These are phyloP conservation scores for Mya arenaria DNA, from an alignment of 1,140 invertebrate species.

Conservation along the genomic window DNA sequence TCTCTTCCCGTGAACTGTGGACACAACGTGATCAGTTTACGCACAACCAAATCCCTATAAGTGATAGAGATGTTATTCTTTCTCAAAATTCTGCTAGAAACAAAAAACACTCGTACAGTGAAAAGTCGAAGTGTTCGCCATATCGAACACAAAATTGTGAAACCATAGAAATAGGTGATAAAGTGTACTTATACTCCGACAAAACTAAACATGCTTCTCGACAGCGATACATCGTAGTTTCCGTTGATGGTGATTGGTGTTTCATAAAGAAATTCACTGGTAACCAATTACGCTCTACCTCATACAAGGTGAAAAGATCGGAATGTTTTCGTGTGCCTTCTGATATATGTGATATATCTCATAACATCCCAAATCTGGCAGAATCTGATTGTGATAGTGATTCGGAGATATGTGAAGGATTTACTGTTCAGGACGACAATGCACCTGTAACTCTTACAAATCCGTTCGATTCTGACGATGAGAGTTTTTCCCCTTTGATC, in stretches of 20 bases:
- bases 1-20: conserved; percentile 11
- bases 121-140: conserved; percentile 25
- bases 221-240: conserved; percentile 32
- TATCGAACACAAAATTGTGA: neutral
- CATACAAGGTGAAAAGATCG: conserved; percentile 36
- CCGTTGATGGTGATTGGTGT: conserved; percentile 43
- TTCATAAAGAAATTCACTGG: conserved; percentile 49
- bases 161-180: conserved; percentile 31
- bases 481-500: neutral
- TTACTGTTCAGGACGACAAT: neutral
- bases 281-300: conserved; percentile 23
- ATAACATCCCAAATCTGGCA: neutral
- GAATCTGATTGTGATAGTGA: neutral
- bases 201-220: conserved; percentile 18
- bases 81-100: conserved; percentile 4
- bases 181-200: conserved; percentile 55
- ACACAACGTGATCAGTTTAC: conserved; percentile 30
- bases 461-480: neutral
- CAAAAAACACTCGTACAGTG: conserved; percentile 38
- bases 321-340: conserved; percentile 44
- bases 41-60: conserved; percentile 47
- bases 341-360: neutral
- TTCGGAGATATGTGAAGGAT: neutral
- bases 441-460: neutral
- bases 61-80: conserved; percentile 17